A percentile compares a stretch with the other conserved stretches of the same genome.
Evolutionary conservation across 2,888 invertebrate species (phyloP).

Genomic region (Tenodera sinensis): DNA sequence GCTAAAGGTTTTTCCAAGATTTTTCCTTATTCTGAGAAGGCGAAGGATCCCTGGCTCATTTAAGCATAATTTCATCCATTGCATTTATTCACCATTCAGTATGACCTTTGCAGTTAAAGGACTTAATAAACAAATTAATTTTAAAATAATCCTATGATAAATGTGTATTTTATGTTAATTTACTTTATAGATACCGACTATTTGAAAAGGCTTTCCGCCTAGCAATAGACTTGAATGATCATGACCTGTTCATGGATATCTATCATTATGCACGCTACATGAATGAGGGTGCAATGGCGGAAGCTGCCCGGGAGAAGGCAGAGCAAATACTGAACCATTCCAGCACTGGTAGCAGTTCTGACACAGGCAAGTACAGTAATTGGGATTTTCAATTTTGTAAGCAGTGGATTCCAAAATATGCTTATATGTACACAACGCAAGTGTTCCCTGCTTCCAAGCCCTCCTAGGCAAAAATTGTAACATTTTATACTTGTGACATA

Average conservation of each 20-base stretch:
- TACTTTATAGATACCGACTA: constrained; percentile 56
- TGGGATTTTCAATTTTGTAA: too few relatives aligned
- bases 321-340: constrained; percentile 39
- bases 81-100: too few relatives aligned
- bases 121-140: too few relatives aligned
- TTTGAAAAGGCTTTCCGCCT: constrained; percentile 79
- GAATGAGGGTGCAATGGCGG: constrained; percentile 59
- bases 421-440: too few relatives aligned
- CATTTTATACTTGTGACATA: too few relatives aligned
- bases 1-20: too few relatives aligned
- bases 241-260: constrained; percentile 83
- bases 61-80: too few relatives aligned
- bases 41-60: too few relatives aligned
- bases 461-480: too few relatives aligned
- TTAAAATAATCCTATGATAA: background rate
- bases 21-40: background rate
- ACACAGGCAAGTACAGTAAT: constrained; percentile 18
- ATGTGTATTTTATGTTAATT: constrained; percentile 15
- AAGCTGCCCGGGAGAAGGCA: constrained; percentile 68
- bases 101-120: too few relatives aligned
- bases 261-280: constrained; percentile 67
- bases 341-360: constrained; percentile 42
- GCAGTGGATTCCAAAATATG: too few relatives aligned
- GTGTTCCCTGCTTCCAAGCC: too few relatives aligned
- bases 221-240: constrained; percentile 80